Base-by-base conservation (phyloP, 2,888 invertebrate genomes). In the Rotaria socialis region DNA sequence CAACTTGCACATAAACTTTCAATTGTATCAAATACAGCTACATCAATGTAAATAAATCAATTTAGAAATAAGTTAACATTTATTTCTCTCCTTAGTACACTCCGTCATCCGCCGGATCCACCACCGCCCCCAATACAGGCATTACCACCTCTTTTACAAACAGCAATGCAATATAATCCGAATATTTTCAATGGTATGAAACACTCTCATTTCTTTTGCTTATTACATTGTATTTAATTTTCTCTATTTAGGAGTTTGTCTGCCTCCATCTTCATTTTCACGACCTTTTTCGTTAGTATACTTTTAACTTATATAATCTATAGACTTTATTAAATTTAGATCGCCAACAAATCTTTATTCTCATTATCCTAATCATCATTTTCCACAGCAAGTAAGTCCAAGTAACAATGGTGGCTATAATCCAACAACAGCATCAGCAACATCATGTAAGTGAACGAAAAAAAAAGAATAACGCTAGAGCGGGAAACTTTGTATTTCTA, bases 111-210 rank as follows among this genome's bases (percentile, higher is more conserved):
- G 22, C 24, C 80, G 47, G 80, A 80, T 80, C 24, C 80, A 24
- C 5, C n/a, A n/a, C 22, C 80, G 24, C 8, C 35, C n/a, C 35
- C 67, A 27, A 7, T 67, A 19, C 67, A 67, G 35, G 16, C 47
- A 80, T 80, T 80, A 47, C 80, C 80, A 1, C 80, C 80, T 24
- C 80, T 80, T 11, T 47, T 80, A 14, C 80, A 80, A 80, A 80
- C 80, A 24, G n/a, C 24, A 5, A 24, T 14, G n/a, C 80, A 80
- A n/a, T 47, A 43, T n/a, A 80, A 80, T 80, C 80, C 80, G 24
- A 80, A 80, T 80, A 47, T 47, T 47, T 80, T 80, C 16, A 80
- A 47, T 80, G 80, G 80, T 80, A 80, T 47, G 0, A 43, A 24
- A n/a, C 35, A 35, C 2, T 35, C 35, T 35, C 35, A 35, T 35